Conservation (phyloP, 2,888 invertebrate species). For the Prosopocoilus inquinatus region DNA sequence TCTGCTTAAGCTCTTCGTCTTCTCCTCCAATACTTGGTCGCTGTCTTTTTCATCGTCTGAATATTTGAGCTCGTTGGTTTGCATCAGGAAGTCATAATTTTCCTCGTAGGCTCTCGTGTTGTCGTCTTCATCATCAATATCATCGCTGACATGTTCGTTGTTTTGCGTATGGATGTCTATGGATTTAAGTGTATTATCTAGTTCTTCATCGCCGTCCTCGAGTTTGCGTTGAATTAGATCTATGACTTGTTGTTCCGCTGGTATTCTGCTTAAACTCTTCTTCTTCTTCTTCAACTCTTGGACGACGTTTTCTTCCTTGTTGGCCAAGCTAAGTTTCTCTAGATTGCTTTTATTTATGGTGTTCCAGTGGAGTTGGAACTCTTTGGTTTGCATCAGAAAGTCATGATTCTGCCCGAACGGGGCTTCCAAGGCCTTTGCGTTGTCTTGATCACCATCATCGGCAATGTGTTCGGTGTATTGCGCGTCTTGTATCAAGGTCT, state of each 20-base stretch:
- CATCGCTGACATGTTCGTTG: no score
- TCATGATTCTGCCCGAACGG: neutral
- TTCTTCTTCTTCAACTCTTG: neutral
- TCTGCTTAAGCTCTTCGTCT: no score
- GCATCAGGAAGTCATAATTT: constrained; percentile 2
- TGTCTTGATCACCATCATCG: no score
- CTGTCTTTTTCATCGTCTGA: no score
- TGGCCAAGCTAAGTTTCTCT: constrained; percentile 7
- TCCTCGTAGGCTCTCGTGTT: constrained; percentile 2
- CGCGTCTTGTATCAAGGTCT: constrained; percentile 16
- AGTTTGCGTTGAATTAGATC: no score
- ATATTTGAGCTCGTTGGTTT: no score
- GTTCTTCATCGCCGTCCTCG: no score
- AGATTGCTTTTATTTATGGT: constrained; percentile 4
- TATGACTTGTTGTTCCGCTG: no score
- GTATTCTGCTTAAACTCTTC: no score
- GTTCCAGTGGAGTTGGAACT: constrained; percentile 13
- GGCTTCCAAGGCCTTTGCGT: neutral
- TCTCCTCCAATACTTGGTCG: no score
- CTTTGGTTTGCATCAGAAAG: constrained; percentile 4
- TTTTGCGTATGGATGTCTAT: no score
- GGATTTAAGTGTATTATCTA: no score
- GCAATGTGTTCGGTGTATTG: neutral
- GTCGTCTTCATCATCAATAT: neutral
- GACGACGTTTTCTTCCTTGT: constrained; percentile 7